A percentile compares a stretch with the other conserved stretches of the same genome.
These are phyloP conservation scores for Luscinia megarhynchos DNA, from an alignment of 2,797 vertebrate genomes.

Conservation along the genomic window DNA sequence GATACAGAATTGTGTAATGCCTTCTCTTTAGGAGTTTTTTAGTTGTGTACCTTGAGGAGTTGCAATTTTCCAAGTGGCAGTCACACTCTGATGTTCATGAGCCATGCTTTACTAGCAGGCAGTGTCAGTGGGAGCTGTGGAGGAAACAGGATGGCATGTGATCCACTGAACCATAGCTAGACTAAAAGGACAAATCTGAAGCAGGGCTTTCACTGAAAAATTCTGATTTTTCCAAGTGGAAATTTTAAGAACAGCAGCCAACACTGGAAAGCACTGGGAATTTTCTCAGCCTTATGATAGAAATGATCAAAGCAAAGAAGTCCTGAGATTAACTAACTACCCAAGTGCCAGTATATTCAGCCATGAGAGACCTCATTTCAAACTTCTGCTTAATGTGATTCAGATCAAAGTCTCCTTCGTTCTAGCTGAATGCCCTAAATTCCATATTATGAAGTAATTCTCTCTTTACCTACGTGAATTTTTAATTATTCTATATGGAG, in stretches of 20 bases:
- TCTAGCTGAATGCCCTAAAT: not conserved
- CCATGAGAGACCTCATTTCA: constrained; percentile 16
- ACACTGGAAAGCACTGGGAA: not conserved
- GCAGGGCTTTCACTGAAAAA: not conserved
- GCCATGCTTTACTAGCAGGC: not conserved
- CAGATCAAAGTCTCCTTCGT: constrained; percentile 38
- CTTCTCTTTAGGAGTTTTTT: not conserved
- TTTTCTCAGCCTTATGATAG: not conserved
- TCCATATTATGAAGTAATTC: not conserved
- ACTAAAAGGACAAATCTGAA: not conserved
- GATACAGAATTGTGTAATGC: not conserved
- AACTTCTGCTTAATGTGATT: not conserved
- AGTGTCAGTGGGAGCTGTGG: not conserved
- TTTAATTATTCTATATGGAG: not conserved
- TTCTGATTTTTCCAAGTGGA: not conserved
- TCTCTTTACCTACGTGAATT: not conserved
- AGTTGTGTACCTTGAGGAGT: not conserved
- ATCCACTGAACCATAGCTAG: not conserved
- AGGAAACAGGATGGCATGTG: not conserved
- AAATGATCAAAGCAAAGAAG: constrained; percentile 30
- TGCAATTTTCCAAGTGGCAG: not conserved
- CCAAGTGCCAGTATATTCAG: not conserved
- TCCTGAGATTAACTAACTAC: not conserved
- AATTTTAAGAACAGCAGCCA: not conserved
- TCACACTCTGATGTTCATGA: not conserved